These are phyloP conservation scores for Brachylomia viminalis DNA, from an alignment of 2,888 invertebrate species.

Conservation along the genomic window DNA sequence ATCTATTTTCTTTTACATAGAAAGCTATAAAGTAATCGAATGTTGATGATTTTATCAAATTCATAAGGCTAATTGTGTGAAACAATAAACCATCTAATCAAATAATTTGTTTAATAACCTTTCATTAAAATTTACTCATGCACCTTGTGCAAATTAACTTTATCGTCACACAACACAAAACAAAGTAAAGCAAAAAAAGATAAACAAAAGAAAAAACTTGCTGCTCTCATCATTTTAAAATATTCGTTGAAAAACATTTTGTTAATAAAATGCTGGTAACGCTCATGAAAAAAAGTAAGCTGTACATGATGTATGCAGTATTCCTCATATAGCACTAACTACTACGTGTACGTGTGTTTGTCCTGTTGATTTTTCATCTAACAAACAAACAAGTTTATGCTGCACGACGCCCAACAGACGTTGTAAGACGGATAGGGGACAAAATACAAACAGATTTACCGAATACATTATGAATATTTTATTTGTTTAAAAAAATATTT, in stretches of 20 bases:
- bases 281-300: slow-evolving; percentile 46
- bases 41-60: neutral
- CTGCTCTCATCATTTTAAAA: slow-evolving; percentile 44
- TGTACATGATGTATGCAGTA: slow-evolving; percentile 24
- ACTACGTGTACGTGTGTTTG: slow-evolving; percentile 26
- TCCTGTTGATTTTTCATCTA: slow-evolving; percentile 73
- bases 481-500: slow-evolving; percentile 39
- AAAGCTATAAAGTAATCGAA: neutral
- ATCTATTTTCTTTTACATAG: neutral
- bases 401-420: slow-evolving; percentile 54
- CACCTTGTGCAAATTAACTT: neutral
- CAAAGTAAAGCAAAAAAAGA: slow-evolving; percentile 10
- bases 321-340: neutral
- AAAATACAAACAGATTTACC: slow-evolving; percentile 52
- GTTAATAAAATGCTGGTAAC: slow-evolving; percentile 35
- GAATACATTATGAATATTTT: slow-evolving; percentile 56
- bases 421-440: slow-evolving; percentile 68
- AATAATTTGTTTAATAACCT: neutral
- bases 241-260: slow-evolving; percentile 44
- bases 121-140: neutral
- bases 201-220: slow-evolving; percentile 16
- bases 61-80: neutral
- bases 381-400: slow-evolving; percentile 72
- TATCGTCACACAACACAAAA: neutral
- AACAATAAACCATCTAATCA: neutral